A percentile compares a stretch with the other conserved stretches of the same genome.
These are phyloP conservation scores for Paralichthys olivaceus DNA, from an alignment of 2,113 vertebrate species.

Conservation along the genomic window DNA sequence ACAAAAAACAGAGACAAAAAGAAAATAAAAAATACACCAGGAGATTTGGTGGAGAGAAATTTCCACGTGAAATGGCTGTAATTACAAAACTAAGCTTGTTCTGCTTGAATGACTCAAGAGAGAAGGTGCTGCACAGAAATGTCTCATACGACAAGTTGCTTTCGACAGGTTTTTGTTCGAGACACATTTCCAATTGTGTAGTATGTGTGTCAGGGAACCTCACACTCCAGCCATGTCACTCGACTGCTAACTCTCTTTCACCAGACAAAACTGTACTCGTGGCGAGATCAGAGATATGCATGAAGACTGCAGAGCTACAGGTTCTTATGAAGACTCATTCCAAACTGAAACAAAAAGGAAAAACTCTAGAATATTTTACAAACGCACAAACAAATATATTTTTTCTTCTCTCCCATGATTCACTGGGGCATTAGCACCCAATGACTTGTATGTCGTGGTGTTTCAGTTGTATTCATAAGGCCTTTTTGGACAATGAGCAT, in stretches of 20 bases:
- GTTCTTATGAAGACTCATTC: slow-evolving; percentile 20
- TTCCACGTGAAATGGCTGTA: slow-evolving; percentile 15
- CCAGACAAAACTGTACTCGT: slow-evolving; percentile 7
- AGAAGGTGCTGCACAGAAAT: slow-evolving; percentile 26
- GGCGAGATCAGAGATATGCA: slow-evolving; percentile 43
- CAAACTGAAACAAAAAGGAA: slow-evolving; percentile 49
- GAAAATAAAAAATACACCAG: neutral
- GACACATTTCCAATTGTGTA: slow-evolving; percentile 5
- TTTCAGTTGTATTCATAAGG: slow-evolving; percentile 71
- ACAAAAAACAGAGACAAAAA: slow-evolving; percentile 4
- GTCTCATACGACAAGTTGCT: slow-evolving; percentile 3
- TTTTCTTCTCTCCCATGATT: slow-evolving; percentile 39
- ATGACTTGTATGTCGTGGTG: slow-evolving; percentile 34
- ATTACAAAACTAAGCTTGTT: slow-evolving; percentile 1
- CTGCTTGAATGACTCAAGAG: slow-evolving; percentile 3
- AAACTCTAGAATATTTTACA: slow-evolving; percentile 22
- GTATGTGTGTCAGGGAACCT: too few species aligned
- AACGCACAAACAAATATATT: slow-evolving; percentile 18
- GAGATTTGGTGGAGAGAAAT: neutral
- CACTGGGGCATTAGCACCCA: slow-evolving; percentile 61
- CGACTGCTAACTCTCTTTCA: slow-evolving; percentile 1
- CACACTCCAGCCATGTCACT: too few species aligned
- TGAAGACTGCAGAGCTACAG: slow-evolving; percentile 8
- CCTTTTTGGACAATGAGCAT: slow-evolving; percentile 65
- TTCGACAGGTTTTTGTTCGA: slow-evolving; percentile 9